These are phyloP conservation scores for Alethe castanea DNA, from an alignment of 2,113 vertebrate species.

Conservation along the genomic window DNA sequence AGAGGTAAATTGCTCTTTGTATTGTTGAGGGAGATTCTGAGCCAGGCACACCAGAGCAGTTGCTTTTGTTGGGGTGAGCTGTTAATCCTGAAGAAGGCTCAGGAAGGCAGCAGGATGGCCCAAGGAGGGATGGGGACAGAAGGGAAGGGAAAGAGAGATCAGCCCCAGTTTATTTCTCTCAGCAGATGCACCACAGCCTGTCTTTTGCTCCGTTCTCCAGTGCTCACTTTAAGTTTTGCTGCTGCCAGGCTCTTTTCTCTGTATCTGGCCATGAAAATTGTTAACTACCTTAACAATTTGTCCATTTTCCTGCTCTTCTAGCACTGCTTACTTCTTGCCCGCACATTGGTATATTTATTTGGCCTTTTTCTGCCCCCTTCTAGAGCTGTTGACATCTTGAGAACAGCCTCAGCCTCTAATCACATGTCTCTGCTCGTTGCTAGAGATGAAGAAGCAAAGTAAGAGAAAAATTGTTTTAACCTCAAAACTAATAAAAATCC, in stretches of 20 bases:
- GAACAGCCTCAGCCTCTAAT: slow-evolving; percentile 82
- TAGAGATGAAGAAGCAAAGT: slow-evolving; percentile 85
- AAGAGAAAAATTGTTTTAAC: slow-evolving; percentile 1
- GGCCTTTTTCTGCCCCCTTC: background rate
- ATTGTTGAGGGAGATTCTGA: background rate
- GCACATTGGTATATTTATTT: background rate
- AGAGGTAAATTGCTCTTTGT: background rate
- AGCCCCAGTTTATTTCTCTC: background rate
- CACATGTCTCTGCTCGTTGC: slow-evolving; percentile 83
- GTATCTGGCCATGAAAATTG: background rate
- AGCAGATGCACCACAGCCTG: background rate
- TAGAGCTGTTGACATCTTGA: slow-evolving; percentile 86
- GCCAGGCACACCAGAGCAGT: background rate
- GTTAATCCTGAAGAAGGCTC: background rate
- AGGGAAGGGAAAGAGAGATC: background rate
- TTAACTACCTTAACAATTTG: background rate
- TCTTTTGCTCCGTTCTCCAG: accelerated
- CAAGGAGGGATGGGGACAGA: background rate
- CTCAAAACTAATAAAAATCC: background rate
- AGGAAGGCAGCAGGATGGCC: background rate
- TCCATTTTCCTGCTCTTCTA: background rate
- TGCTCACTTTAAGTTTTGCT: background rate
- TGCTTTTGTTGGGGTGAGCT: background rate
- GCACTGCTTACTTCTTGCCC: background rate
- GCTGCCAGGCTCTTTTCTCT: background rate